Evolutionary conservation across 2,888 invertebrate species (phyloP), one percentile per base, ranked within the genome.

Genomic region (Tenodera sinensis): DNA sequence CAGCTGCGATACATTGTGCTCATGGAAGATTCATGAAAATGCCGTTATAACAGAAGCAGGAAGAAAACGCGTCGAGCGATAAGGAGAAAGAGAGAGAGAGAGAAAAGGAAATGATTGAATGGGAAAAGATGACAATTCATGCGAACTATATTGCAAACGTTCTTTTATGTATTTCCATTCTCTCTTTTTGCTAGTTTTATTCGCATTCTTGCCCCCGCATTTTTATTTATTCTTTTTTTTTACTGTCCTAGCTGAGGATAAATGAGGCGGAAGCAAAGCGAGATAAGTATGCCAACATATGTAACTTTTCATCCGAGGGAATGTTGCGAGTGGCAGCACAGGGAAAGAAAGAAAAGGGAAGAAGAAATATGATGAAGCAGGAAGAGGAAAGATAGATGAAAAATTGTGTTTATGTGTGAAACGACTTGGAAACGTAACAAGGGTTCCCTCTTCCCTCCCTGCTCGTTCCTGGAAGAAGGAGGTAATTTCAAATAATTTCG

Each of bases 11-110:
- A 71, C 54, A 71, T 71, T 20, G 28, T 28, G 83, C 82, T 87
- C 87, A 87, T 87, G 83, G 82, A 87, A 83, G 83, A 87, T 87
- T 87, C 87, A 87, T 87, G 87, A 87, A 87, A 87, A 87, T 86
- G 81, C 86, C 30, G 54, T 71, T 71, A 71, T 71, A 71, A 71
- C 54, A 71, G 15, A 9, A 25, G 54, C 54, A 71, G 54, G 54
- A 71, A 81, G 71, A 71, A 81, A 71, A 28, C 27, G 81, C 9
- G 81, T 71, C 28, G 81, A 81, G 54, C 15, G 54, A 86, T 20
- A 30, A 28, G 86, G 81, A 87, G 42, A 20, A 25, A 34, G 8
- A 87, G 71, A 71, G 8, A 87, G 71, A 71, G 54, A 71, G 54
- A 71, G 87, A 4, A 82, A 81, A 30, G 28, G 87, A 87, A 87